Base-by-base conservation (phyloP, 2,797 vertebrate genomes). In the Channallabes apus region DNA sequence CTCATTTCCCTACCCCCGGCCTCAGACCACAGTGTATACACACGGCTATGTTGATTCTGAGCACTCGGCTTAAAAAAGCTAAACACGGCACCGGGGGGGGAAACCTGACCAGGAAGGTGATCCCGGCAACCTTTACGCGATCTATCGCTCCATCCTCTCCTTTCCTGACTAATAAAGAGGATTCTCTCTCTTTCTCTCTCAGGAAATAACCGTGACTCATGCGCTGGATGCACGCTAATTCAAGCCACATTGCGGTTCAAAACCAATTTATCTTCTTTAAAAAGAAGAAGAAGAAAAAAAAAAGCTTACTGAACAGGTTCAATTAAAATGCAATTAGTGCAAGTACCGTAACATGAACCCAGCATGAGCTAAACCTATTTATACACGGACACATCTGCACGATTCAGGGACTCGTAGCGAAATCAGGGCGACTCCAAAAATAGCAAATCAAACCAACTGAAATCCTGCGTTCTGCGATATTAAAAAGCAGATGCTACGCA, bases 401-500 rank as follows among this genome's bases (percentile, higher is more conserved):
- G 32, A 59, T 64, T 56, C 14, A 22, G 11, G 51, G 38, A 79
- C 54, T 59, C 51, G 0, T 15, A 3, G 35, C 3, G 29, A 51
- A 67, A 32, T 68, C 14, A 69, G 67, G 67, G 77, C n/a, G 4
- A 22, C 46, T 65, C 78, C 27, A 75, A 67, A 81, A 81, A 67
- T 75, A 56, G 20, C 27, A 20, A 78, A 78, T 78, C 75, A n/a
- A 79, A 79, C n/a, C 22, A 61, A 81, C 38, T 27, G 32, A 72
- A 51, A 80, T 80, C 54, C 17, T 67, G 78, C 14, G 51, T 38
- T 32, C 79, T 58, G 58, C 20, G 58, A 73, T 81, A 71, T 73
- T 85, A 65, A 51, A 51, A 85, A 24, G 69, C 51, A 77, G 46
- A 58, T 6, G 32, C 59, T 35, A 24, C 1, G 22, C 27, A 20